Percentiles rank a stretch among this genome's conserved stretches.
Conservation (phyloP, 1,140 invertebrate species). For the Cyrtorhinus lividipennis region DNA sequence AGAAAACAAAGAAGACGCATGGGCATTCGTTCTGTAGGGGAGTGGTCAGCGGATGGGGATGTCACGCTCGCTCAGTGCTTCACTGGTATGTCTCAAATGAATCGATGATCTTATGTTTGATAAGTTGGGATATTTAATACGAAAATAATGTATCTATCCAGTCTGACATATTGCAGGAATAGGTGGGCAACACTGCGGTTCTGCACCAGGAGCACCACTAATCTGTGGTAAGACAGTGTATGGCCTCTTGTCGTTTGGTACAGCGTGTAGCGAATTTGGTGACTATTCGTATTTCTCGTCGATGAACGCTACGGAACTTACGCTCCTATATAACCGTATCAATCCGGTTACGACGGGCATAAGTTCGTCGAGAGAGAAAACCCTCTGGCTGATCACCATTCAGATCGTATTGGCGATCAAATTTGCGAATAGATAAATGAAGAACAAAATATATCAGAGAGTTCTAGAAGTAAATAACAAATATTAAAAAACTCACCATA, state of each 20-base stretch:
- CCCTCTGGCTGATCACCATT: too few species aligned
- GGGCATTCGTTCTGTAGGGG: not conserved
- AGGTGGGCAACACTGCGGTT: too few species aligned
- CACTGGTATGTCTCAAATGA: not conserved
- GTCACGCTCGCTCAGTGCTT: not conserved
- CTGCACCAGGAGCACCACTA: not conserved
- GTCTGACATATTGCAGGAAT: too few species aligned
- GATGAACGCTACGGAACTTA: not conserved
- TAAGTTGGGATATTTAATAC: too few species aligned
- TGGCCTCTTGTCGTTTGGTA: not conserved
- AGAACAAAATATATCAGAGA: too few species aligned
- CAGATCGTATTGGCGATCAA: too few species aligned
- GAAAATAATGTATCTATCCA: too few species aligned
- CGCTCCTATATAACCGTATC: not conserved
- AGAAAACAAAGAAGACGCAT: not conserved
- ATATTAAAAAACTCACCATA: slow-evolving; percentile 3
- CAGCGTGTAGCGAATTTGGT: not conserved
- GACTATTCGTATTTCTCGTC: not conserved
- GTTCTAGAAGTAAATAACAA: too few species aligned
- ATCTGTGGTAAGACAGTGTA: not conserved
- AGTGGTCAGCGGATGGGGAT: not conserved
- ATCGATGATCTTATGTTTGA: too few species aligned
- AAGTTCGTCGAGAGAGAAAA: too few species aligned
- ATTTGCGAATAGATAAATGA: too few species aligned
- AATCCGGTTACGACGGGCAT: too few species aligned